Conservation (phyloP, 2,797 vertebrate genomes). For the Sebastes diaconus region DNA sequence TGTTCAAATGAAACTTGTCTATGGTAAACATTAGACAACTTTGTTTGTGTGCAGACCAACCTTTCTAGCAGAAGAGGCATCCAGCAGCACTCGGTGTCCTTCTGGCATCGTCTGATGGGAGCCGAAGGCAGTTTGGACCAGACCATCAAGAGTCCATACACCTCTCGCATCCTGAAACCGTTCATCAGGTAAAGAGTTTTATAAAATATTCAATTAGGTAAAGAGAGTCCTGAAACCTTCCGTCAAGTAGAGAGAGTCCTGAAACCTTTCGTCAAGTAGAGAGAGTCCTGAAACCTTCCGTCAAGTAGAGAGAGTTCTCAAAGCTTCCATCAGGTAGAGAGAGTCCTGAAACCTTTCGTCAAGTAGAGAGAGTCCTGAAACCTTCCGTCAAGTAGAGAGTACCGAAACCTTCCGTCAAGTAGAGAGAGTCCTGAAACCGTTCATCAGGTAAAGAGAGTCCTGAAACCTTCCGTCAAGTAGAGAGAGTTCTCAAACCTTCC, state of each 20-base stretch:
- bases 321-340: too few species aligned
- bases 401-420: too few species aligned
- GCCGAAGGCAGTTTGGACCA: conserved; percentile 86
- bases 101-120: conserved; percentile 93
- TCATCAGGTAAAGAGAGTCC: neutral
- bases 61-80: conserved; percentile 80
- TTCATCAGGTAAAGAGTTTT: conserved; percentile 54
- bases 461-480: neutral
- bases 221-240: too few species aligned
- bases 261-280: too few species aligned
- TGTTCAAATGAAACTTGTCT: neutral
- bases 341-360: too few species aligned
- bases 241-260: too few species aligned
- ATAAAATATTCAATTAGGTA: too few species aligned
- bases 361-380: too few species aligned
- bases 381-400: too few species aligned
- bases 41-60: conserved; percentile 75
- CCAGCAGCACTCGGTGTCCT: conserved; percentile 83
- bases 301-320: too few species aligned
- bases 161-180: conserved; percentile 82
- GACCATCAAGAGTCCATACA: conserved; percentile 94
- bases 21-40: neutral
- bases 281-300: too few species aligned
- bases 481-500: neutral
- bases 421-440: too few species aligned